Evolutionary conservation across 2,113 vertebrate genomes (phyloP).

Genomic region (Tachuris rubrigastra): DNA sequence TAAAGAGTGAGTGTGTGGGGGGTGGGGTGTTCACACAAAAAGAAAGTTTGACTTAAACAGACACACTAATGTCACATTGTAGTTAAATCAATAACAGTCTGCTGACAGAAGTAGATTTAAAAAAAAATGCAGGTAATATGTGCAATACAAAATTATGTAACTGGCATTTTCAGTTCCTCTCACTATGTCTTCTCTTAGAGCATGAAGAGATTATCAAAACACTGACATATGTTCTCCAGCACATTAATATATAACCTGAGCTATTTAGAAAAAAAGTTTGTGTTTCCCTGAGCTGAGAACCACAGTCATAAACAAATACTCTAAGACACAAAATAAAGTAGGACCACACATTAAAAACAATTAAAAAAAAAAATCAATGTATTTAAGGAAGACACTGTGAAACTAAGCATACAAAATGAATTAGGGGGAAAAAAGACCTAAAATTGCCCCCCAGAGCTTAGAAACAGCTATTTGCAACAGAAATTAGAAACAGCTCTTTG

Average conservation of each 20-base stretch:
- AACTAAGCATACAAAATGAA: not conserved
- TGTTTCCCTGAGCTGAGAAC: not conserved
- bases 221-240: not conserved
- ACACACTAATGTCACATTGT: not conserved
- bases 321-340: not conserved
- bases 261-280: not conserved
- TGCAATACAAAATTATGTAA: not conserved
- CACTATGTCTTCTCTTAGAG: not conserved
- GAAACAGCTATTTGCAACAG: not conserved
- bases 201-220: not conserved
- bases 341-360: not conserved
- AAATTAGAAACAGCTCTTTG: not conserved
- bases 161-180: not conserved
- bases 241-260: not conserved
- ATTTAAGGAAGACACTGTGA: not conserved
- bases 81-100: not conserved
- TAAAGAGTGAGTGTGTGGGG: fast-evolving
- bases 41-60: not conserved
- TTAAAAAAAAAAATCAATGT: not conserved
- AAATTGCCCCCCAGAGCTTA: not conserved
- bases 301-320: not conserved
- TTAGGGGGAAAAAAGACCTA: not conserved
- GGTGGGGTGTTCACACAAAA: not conserved
- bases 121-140: not conserved
- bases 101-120: not conserved